Conservation (phyloP, 2,797 vertebrate genomes). For the Nasua narica region DNA sequence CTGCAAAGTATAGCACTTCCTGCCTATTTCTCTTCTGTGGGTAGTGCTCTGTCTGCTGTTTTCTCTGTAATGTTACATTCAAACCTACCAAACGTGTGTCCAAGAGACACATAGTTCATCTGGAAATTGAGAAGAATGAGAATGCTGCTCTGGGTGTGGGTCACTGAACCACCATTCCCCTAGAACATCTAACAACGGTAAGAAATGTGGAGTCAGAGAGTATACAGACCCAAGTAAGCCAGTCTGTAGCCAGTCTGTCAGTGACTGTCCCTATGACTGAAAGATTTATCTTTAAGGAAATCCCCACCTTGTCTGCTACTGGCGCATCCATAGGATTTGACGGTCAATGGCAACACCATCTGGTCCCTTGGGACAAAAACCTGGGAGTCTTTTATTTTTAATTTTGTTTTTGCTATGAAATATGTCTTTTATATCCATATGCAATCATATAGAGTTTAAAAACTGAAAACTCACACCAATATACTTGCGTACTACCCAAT, state of each 20-base stretch:
- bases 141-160: not conserved
- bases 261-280: not conserved
- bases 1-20: not conserved
- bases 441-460: not conserved
- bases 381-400: not conserved
- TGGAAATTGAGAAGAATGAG: not conserved
- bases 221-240: not conserved
- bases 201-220: not conserved
- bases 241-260: not conserved
- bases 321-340: not conserved
- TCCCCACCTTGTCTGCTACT: not conserved
- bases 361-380: not conserved
- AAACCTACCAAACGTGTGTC: not conserved
- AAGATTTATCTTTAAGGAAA: not conserved
- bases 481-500: not conserved
- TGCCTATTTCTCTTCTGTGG: not conserved
- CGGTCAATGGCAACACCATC: not conserved
- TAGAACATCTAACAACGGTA: not conserved
- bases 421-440: not conserved
- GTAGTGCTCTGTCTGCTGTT: not conserved
- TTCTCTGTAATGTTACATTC: not conserved
- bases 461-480: not conserved
- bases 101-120: not conserved
- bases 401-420: not conserved
- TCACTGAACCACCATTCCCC: not conserved